Percentiles rank a stretch among this genome's conserved stretches.
Conservation (phyloP, 2,113 vertebrate genomes). For the Megalops atlanticus region DNA sequence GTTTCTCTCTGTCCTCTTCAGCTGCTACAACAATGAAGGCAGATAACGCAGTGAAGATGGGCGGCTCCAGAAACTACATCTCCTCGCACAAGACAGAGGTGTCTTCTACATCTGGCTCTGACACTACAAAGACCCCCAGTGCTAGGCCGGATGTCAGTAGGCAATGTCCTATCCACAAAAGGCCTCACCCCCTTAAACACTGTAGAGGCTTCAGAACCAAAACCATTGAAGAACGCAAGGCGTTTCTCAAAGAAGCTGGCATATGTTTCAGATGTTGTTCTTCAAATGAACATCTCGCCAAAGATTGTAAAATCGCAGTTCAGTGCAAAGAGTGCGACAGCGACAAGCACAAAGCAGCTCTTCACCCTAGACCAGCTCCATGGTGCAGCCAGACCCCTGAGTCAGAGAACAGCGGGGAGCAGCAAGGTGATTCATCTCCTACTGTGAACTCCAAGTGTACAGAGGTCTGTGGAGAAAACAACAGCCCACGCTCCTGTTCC, state of each 20-base stretch:
- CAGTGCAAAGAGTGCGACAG: conserved; percentile 24
- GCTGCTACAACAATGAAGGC: conserved; percentile 16
- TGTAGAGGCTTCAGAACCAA: conserved; percentile 20
- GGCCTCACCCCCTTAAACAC: conserved; percentile 15
- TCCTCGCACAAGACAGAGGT: conserved; percentile 18
- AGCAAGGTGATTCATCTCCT: neutral
- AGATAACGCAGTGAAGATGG: conserved; percentile 11
- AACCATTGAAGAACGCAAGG: conserved; percentile 15
- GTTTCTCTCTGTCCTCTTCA: conserved; percentile 6
- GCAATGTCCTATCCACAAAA: conserved; percentile 21
- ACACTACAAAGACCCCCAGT: conserved; percentile 3
- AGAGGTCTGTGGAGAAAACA: neutral
- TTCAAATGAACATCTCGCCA: conserved; percentile 10
- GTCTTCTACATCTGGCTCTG: neutral
- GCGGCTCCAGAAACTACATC: neutral
- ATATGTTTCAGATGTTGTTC: conserved; percentile 23
- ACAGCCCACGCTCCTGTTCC: neutral
- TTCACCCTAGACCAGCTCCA: conserved; percentile 19
- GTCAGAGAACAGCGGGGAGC: neutral
- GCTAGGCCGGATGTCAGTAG: conserved; percentile 4
- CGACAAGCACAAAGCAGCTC: conserved; percentile 10
- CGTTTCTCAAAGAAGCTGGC: too few species aligned
- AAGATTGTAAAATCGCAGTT: conserved; percentile 12
- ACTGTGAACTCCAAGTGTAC: neutral
- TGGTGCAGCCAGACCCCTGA: neutral